A percentile compares a stretch with the other conserved stretches of the same genome.
Evolutionary conservation across 2,888 invertebrate species (phyloP).

Genomic region (Acanthosepion pharaonis): DNA sequence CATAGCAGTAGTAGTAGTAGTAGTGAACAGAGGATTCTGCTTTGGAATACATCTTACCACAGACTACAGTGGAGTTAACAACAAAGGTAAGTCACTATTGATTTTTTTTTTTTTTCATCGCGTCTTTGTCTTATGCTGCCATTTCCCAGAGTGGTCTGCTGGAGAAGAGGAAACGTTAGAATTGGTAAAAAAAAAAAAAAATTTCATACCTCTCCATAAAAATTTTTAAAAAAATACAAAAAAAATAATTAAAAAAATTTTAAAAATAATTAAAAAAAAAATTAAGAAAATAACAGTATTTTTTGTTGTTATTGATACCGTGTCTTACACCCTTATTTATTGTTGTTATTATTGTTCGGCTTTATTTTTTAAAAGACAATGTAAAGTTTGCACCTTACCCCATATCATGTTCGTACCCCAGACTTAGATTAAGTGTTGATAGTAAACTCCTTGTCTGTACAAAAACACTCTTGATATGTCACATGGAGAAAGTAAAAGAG

Average conservation of each 20-base stretch:
- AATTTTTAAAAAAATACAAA: too few species aligned
- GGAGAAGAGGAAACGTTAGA: neutral
- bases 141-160: neutral
- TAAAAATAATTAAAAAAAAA: too few species aligned
- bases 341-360: neutral
- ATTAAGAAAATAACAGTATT: neutral
- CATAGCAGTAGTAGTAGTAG: constrained; percentile 4
- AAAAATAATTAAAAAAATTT: too few species aligned
- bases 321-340: neutral
- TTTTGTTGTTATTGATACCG: neutral
- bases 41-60: constrained; percentile 13
- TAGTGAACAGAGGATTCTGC: constrained; percentile 2
- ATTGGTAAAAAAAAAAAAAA: neutral
- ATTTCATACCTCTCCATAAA: too few species aligned
- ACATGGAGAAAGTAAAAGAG: neutral
- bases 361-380: neutral
- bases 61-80: constrained; percentile 12
- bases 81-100: constrained; percentile 23
- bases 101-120: neutral
- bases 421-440: neutral
- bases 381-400: neutral
- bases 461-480: neutral
- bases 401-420: neutral
- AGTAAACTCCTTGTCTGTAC: neutral
- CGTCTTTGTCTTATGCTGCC: neutral